phyloP scores from a whole-genome alignment of 2,888 invertebrate species.

The Seladonia tumulorum region DNA sequence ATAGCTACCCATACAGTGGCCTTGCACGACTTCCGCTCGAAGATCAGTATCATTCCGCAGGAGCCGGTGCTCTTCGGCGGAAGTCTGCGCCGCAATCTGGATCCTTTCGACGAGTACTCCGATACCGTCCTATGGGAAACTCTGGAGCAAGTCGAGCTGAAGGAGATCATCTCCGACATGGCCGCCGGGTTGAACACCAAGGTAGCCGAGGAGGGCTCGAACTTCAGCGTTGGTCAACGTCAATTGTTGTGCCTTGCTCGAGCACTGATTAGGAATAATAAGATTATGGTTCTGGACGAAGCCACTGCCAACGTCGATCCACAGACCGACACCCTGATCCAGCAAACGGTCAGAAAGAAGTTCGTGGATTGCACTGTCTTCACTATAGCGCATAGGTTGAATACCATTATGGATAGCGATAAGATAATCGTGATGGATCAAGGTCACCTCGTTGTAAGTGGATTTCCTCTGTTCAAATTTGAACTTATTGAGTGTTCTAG shows the following conservation, averaged over 20 bases:
- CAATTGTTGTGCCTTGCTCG: constrained; percentile 95
- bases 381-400: constrained; percentile 87
- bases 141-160: constrained; percentile 89
- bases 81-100: constrained; percentile 88
- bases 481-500: background rate
- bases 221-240: constrained; percentile 96
- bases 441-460: constrained; percentile 83
- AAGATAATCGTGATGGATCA: constrained; percentile 86
- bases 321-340: constrained; percentile 88
- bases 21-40: constrained; percentile 87
- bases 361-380: constrained; percentile 86
- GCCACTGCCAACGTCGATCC: constrained; percentile 97
- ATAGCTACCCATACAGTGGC: constrained; percentile 87
- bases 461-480: background rate
- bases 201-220: constrained; percentile 91
- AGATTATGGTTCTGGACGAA: constrained; percentile 94
- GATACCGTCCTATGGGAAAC: constrained; percentile 85
- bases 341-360: constrained; percentile 85
- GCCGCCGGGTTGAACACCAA: constrained; percentile 87
- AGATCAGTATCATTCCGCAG: constrained; percentile 88
- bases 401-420: constrained; percentile 88
- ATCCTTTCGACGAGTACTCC: constrained; percentile 87
- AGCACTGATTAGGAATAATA: constrained; percentile 94
- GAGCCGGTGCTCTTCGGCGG: constrained; percentile 86
- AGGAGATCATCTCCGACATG: constrained; percentile 87